Conservation (phyloP, 2,113 vertebrate genomes). For the Kryptolebias marmoratus region DNA sequence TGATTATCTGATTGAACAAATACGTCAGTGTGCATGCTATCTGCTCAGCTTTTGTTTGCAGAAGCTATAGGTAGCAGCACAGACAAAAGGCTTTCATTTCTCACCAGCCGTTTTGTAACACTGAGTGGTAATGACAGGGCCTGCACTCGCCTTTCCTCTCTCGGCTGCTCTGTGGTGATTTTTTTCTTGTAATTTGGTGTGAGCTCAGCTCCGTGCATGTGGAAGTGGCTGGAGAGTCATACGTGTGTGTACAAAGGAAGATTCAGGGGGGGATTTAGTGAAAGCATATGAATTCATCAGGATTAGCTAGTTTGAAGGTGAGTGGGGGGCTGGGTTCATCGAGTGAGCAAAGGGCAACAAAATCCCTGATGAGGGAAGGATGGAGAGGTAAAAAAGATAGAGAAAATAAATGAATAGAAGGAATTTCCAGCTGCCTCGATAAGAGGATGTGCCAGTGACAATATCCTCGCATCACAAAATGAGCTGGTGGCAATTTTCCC, state of each 20-base stretch:
- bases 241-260: conserved; percentile 56
- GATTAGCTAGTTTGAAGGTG: conserved; percentile 61
- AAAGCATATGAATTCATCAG: conserved; percentile 73
- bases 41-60: conserved; percentile 59
- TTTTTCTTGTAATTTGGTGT: conserved; percentile 40
- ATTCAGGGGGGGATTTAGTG: conserved; percentile 33
- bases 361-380: conserved; percentile 51
- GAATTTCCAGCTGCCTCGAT: conserved; percentile 77
- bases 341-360: conserved; percentile 57
- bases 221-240: conserved; percentile 41
- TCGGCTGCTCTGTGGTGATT: conserved; percentile 40
- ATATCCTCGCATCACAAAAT: conserved; percentile 28
- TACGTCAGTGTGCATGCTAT: conserved; percentile 15
- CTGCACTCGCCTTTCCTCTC: conserved; percentile 50
- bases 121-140: conserved; percentile 67
- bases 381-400: conserved; percentile 37
- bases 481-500: conserved; percentile 16
- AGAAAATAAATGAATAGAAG: conserved; percentile 59
- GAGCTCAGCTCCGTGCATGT: conserved; percentile 16
- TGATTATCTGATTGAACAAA: conserved; percentile 54
- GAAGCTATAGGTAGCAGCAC: conserved; percentile 49
- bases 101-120: conserved; percentile 61
- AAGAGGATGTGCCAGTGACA: conserved; percentile 49
- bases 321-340: conserved; percentile 16
- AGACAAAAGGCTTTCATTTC: conserved; percentile 75